A percentile compares a stretch with the other conserved stretches of the same genome.
Conservation (phyloP, 2,888 invertebrate genomes). For the Stenodema calcarata region DNA sequence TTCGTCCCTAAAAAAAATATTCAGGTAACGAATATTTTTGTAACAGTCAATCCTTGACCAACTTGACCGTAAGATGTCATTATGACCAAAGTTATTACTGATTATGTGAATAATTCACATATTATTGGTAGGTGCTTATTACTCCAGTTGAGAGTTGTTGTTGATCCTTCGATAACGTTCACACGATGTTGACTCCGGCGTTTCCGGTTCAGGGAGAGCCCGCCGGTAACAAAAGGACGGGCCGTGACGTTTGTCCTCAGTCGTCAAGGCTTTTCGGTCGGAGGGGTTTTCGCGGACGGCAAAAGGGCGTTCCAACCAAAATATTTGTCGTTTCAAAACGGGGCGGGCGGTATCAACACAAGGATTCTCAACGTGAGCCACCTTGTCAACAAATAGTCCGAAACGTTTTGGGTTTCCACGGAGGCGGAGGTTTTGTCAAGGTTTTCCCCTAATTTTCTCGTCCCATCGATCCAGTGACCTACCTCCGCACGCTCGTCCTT, state of each 20-base stretch:
- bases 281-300: neutral
- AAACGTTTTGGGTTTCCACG: neutral
- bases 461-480: neutral
- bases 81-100: too few relatives aligned
- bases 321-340: neutral
- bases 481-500: too few relatives aligned
- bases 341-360: neutral
- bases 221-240: neutral
- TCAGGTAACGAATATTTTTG: too few relatives aligned
- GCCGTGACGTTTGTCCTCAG: neutral
- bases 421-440: neutral
- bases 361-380: neutral
- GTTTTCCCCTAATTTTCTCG: neutral
- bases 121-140: too few relatives aligned
- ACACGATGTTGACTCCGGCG: neutral
- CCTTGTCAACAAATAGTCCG: neutral
- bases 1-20: too few relatives aligned
- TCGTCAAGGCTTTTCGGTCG: neutral
- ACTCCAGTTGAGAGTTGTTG: too few relatives aligned
- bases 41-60: too few relatives aligned
- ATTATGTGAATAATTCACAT: too few relatives aligned
- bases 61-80: too few relatives aligned
- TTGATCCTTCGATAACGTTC: too few relatives aligned
- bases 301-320: neutral
- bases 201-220: neutral